Evolutionary conservation across 2,888 invertebrate genomes (phyloP).

Genomic region (Chrysotoxum bicinctum): DNA sequence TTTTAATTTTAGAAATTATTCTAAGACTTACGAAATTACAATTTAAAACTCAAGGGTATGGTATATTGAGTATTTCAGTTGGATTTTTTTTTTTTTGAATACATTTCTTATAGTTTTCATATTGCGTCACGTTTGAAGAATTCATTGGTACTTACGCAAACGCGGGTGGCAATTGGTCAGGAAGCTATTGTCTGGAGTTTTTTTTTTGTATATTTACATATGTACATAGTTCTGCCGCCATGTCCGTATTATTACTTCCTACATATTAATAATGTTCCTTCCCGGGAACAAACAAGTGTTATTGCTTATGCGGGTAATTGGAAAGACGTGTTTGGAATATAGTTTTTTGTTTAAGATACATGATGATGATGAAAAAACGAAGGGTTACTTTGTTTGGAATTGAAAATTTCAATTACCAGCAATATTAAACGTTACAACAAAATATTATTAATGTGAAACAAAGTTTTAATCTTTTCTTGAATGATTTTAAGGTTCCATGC

Average conservation of each 20-base stretch:
- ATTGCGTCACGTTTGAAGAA: constrained; percentile 38
- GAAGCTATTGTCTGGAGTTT: constrained; percentile 20
- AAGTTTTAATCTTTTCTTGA: too few species aligned
- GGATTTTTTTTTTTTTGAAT: constrained; percentile 13
- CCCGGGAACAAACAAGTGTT: constrained; percentile 19
- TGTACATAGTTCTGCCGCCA: background rate
- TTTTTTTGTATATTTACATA: background rate
- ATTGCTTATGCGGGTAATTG: constrained; percentile 22
- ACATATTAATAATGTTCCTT: background rate
- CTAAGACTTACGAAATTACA: constrained; percentile 15
- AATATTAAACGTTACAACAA: too few species aligned
- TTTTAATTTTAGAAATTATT: constrained; percentile 23
- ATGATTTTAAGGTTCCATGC: too few species aligned
- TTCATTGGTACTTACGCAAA: constrained; percentile 11
- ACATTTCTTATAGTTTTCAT: constrained; percentile 21
- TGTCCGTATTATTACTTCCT: background rate
- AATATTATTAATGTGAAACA: too few species aligned
- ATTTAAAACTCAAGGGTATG: constrained; percentile 15
- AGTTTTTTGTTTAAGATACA: background rate
- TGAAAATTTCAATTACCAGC: background rate
- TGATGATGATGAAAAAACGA: background rate
- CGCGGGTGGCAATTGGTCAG: constrained; percentile 25
- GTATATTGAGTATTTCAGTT: background rate
- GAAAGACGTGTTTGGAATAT: constrained; percentile 14
- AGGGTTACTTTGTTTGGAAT: background rate